Evolutionary conservation across 92 coral and sea anemone genomes (phyloP).

Genomic region (Diadumene lineata): DNA sequence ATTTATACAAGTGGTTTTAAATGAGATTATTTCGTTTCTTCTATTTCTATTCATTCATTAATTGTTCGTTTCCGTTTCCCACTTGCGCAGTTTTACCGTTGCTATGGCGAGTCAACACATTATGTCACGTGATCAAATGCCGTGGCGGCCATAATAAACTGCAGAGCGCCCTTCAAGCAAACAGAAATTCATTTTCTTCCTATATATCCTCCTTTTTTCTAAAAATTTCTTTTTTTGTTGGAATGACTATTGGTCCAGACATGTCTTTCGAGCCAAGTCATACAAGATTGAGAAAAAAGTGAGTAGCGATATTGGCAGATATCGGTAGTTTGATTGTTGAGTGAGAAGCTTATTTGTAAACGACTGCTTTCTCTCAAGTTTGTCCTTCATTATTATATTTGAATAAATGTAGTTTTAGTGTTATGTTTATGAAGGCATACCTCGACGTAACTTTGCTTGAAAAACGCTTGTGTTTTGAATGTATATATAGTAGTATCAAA

Average conservation of each 20-base stretch:
- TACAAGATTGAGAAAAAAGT: constrained; percentile 74
- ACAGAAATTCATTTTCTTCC: neutral
- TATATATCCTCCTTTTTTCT: neutral
- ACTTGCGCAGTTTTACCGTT: constrained; percentile 4
- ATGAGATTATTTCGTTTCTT: neutral
- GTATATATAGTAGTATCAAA: neutral
- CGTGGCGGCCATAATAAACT: constrained; percentile 56
- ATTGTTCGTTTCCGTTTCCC: neutral
- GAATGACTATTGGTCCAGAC: constrained; percentile 71
- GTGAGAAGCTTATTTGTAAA: neutral
- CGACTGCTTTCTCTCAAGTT: neutral
- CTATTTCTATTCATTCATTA: neutral
- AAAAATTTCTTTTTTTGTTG: constrained; percentile 25
- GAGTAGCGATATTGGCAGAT: constrained; percentile 16
- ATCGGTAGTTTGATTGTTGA: neutral
- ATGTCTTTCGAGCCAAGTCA: constrained; percentile 87
- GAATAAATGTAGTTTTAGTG: too few relatives aligned
- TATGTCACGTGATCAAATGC: constrained; percentile 37
- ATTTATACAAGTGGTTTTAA: neutral
- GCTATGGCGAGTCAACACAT: constrained; percentile 47
- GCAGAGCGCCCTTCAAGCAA: neutral
- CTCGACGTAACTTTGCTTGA: neutral
- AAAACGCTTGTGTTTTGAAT: neutral
- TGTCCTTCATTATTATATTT: neutral
- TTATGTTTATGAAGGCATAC: neutral